A percentile compares a stretch with the other conserved stretches of the same genome.
These are phyloP conservation scores for Lordiphosa mommai DNA, from an alignment of 1,140 invertebrate genomes.

Conservation along the genomic window DNA sequence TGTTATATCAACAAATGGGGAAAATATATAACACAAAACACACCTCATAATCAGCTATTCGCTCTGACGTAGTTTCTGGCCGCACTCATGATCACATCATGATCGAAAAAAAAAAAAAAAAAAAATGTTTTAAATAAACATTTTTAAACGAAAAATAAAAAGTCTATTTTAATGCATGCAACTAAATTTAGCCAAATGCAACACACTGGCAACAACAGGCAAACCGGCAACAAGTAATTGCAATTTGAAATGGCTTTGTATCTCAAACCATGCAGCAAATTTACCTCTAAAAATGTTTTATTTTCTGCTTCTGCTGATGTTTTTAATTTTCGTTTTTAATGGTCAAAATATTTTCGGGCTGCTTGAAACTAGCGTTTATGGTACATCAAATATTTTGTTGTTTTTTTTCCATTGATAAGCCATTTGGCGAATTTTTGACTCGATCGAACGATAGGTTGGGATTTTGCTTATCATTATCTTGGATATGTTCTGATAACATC, in stretches of 20 bases:
- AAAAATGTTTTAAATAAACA: conserved; percentile 42
- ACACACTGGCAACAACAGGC: conserved; percentile 27
- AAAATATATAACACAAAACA: conserved; percentile 20
- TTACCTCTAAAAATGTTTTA: conserved; percentile 68
- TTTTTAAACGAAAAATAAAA: conserved; percentile 14
- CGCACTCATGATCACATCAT: conserved; percentile 17
- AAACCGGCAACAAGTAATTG: conserved; percentile 45
- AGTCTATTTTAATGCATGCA: conserved; percentile 27
- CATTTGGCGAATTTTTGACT: background rate
- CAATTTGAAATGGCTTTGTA: conserved; percentile 52
- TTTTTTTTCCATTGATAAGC: conserved; percentile 23
- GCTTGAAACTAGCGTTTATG: conserved; percentile 1
- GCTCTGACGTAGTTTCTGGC: conserved; percentile 35
- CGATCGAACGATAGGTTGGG: background rate
- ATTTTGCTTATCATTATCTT: background rate
- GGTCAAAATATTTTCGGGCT: conserved; percentile 31
- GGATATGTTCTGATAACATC: background rate
- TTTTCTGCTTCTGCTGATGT: conserved; percentile 28
- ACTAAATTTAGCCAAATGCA: conserved; percentile 38
- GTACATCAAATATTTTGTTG: conserved; percentile 14
- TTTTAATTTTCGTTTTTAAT: conserved; percentile 29
- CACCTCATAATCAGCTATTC: conserved; percentile 27
- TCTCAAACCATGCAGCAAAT: conserved; percentile 56
- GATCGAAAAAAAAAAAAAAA: conserved; percentile 12
- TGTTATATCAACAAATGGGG: conserved; percentile 2